Percentiles rank a stretch among this genome's conserved stretches.
Evolutionary conservation across 2,113 vertebrate genomes (phyloP).

Genomic region (Ciconia stormi): DNA sequence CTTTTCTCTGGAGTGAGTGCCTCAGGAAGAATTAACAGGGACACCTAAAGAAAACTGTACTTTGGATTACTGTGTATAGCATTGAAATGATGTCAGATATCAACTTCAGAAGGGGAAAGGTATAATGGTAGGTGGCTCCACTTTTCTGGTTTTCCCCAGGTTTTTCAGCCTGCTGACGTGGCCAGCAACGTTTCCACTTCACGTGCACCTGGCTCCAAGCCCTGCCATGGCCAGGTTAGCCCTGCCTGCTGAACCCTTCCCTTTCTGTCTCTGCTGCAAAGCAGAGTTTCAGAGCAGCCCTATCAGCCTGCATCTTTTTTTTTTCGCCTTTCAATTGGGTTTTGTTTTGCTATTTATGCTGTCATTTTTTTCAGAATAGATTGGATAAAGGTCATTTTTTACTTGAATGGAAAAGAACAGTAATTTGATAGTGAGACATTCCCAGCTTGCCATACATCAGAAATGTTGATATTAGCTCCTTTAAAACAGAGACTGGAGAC

Average conservation of each 20-base stretch:
- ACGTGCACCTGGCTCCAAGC: rapidly evolving
- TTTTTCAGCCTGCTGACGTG: not conserved
- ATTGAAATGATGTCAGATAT: rapidly evolving
- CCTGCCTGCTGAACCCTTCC: not conserved
- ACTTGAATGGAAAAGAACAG: not conserved
- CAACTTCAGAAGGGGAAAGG: rapidly evolving
- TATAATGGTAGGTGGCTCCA: not conserved
- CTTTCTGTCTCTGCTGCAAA: not conserved
- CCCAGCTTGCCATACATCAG: not conserved
- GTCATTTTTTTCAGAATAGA: not conserved
- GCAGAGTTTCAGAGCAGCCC: not conserved
- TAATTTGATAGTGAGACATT: slow-evolving; percentile 28
- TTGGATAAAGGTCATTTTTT: slow-evolving; percentile 44
- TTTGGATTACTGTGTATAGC: not conserved
- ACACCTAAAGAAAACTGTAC: rapidly evolving
- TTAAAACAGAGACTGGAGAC: not conserved
- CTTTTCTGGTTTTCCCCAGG: not conserved
- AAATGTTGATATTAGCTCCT: not conserved
- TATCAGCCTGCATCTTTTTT: not conserved
- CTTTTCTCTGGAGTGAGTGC: not conserved
- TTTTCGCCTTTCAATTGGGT: not conserved
- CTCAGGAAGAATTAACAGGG: too few relatives aligned
- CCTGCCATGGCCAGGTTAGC: not conserved
- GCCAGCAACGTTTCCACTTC: not conserved
- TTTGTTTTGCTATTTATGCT: slow-evolving; percentile 37